phyloP scores from a whole-genome alignment of 2,888 invertebrate genomes.

The Listrodromus nycthemerus region DNA sequence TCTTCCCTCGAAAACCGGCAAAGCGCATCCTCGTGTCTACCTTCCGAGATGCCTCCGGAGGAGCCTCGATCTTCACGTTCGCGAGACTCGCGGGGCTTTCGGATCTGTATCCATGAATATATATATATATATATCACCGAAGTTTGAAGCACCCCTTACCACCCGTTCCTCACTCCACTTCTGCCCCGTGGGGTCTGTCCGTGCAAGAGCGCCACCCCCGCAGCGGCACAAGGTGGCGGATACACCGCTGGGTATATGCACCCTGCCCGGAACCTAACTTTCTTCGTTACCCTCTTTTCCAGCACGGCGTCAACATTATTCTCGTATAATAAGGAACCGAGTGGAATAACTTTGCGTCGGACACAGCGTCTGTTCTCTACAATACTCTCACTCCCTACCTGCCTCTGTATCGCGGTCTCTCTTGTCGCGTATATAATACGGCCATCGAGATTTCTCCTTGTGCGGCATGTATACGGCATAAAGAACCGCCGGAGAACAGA shows the following conservation, averaged over 20 bases:
- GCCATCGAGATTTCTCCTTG: constrained; percentile 69
- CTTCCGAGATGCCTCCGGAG: constrained; percentile 31
- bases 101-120: constrained; percentile 19
- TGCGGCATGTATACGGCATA: constrained; percentile 48
- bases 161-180: no score
- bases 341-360: constrained; percentile 75
- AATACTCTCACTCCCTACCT: constrained; percentile 32
- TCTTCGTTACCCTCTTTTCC: constrained; percentile 78
- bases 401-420: constrained; percentile 62
- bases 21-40: constrained; percentile 26
- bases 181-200: constrained; percentile 3
- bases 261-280: constrained; percentile 73
- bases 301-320: constrained; percentile 78
- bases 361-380: constrained; percentile 66
- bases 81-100: constrained; percentile 1
- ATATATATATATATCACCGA: constrained; percentile 47
- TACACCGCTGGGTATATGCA: constrained; percentile 5
- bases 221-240: constrained; percentile 4
- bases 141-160: constrained; percentile 58
- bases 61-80: constrained; percentile 13
- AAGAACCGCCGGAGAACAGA: constrained; percentile 40
- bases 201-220: neutral
- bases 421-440: constrained; percentile 69
- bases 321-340: constrained; percentile 77
- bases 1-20: constrained; percentile 11